Conservation (phyloP, 1,140 invertebrate genomes). For the Monochamus saltuarius region DNA sequence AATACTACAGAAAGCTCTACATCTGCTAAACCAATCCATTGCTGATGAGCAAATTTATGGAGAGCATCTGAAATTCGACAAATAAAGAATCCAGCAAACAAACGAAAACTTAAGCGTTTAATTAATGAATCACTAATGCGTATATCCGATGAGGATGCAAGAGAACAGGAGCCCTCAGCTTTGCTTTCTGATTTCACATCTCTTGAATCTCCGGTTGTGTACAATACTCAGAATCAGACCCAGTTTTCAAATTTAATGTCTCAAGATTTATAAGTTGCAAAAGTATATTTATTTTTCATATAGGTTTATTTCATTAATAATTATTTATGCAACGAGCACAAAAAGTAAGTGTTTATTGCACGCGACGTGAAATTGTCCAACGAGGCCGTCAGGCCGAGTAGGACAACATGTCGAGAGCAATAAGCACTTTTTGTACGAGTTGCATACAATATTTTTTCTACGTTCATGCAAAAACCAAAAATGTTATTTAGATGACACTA, state of each 20-base stretch:
- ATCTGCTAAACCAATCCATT: background rate
- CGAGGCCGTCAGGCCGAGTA: too few species aligned
- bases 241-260: background rate
- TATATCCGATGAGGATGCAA: background rate
- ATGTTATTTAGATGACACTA: too few species aligned
- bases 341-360: too few species aligned
- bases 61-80: slow-evolving; percentile 1
- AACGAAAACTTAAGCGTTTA: background rate
- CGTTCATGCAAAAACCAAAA: too few species aligned
- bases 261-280: background rate
- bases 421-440: too few species aligned
- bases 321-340: too few species aligned
- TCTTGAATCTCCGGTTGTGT: background rate
- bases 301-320: background rate
- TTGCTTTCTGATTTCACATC: background rate
- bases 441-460: too few species aligned
- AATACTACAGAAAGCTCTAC: background rate
- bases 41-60: slow-evolving; percentile 2
- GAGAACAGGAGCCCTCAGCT: background rate
- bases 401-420: too few species aligned
- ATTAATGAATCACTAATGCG: background rate
- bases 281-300: background rate
- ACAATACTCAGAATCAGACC: background rate
- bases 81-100: slow-evolving; percentile 1
- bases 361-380: too few species aligned